Base-by-base conservation (phyloP, 2,888 invertebrate genomes). In the Apamea anceps region DNA sequence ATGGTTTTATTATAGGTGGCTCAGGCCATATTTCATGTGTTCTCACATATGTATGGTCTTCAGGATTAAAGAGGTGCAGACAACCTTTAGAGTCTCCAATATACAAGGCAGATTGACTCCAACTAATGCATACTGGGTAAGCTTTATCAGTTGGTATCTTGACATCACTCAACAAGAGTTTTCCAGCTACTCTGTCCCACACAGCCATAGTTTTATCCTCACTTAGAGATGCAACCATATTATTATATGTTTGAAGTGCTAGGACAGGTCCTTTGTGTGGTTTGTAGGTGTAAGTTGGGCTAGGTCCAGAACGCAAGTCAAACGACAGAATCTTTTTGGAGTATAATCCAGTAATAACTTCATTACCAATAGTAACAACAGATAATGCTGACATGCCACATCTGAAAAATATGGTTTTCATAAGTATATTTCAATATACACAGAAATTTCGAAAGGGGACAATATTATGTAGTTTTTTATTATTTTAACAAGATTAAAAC, bases 171-270 rank as follows among this genome's bases (percentile, higher is more conserved):
- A 92, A 90, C 78, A 97, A 81, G 12, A 96, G 90, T 91, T 95
- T 96, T 37, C 97, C 95, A 62, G 97, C 97, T 73, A 96, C 96
- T 90, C 95, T 96, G 90, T 98, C 97, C 95, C 96, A 97, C 62
- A 97, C 92, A 54, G 97, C 96, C 83, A 97, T 93, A 7, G 97
- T 97, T 91, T 95, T 97, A 85, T 97, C 97, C 88, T 97, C 97
- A 86, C 97, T 97, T 3, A 97, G 95, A 37, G 97, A 97, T 62
- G 97, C 96, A 81, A 97, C 93, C 90, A 97, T 95, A 84, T 97
- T 94, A n/a, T 95, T 93, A 82, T 91, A 92, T 79, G 93, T 90
- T 74, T 94, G 92, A 25, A 96, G 91, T 67, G 94, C 95, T 84
- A 97, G 92, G 3, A 97, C 97, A 37, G 97, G 97, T 10, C 97